phyloP scores from a whole-genome alignment of 1,140 invertebrate genomes.

The Chelonus insularis region DNA sequence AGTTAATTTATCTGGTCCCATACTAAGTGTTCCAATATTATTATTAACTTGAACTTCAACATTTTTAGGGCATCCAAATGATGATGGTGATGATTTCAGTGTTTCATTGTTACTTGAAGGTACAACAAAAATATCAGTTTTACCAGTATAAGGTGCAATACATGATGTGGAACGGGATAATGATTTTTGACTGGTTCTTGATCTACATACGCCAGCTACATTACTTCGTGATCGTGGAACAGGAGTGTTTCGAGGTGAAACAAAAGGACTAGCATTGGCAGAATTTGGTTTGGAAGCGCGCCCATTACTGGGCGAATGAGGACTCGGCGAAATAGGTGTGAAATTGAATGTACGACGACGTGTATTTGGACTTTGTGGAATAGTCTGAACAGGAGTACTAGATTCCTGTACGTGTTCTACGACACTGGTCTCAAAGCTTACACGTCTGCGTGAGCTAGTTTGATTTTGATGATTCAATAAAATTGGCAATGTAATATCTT shows the following conservation, averaged over 20 bases:
- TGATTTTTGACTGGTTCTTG: conserved; percentile 41
- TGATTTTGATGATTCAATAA: conserved; percentile 44
- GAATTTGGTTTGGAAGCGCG: conserved; percentile 61
- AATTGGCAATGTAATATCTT: conserved; percentile 50
- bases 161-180: conserved; percentile 53
- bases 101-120: conserved; percentile 47
- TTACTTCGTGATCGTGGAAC: conserved; percentile 63
- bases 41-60: conserved; percentile 41
- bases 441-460: conserved; percentile 56
- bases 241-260: conserved; percentile 79
- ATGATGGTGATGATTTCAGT: conserved; percentile 35
- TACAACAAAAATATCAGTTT: conserved; percentile 51
- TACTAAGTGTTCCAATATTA: conserved; percentile 30
- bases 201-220: conserved; percentile 40
- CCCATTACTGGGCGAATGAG: conserved; percentile 63
- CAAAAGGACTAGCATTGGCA: conserved; percentile 76
- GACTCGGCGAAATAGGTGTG: conserved; percentile 78
- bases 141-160: conserved; percentile 46
- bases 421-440: conserved; percentile 66
- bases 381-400: conserved; percentile 53
- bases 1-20: conserved; percentile 31
- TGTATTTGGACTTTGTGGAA: conserved; percentile 66
- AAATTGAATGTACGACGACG: conserved; percentile 81
- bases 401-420: conserved; percentile 48
- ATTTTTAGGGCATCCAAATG: conserved; percentile 35